These are phyloP conservation scores for Parasteatoda tepidariorum DNA, from an alignment of 1,140 invertebrate species.

Conservation along the genomic window DNA sequence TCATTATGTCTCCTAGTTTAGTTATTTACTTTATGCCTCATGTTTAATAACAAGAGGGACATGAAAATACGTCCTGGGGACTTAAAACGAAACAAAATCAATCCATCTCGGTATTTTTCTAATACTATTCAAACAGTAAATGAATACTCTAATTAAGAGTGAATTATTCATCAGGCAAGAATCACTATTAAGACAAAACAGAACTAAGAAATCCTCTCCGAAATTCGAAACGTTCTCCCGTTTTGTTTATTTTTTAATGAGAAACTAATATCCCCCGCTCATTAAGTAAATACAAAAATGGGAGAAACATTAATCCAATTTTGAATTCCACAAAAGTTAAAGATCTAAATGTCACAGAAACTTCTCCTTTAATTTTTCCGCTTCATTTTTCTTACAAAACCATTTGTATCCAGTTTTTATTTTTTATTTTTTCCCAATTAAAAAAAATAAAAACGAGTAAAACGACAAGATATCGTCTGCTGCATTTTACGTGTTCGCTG, in stretches of 20 bases:
- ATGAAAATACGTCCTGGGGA: neutral
- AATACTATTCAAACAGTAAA: neutral
- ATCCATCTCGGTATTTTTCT: too few species aligned
- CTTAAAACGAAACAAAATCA: neutral
- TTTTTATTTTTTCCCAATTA: too few species aligned
- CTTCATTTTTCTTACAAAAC: neutral
- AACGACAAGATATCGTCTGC: neutral
- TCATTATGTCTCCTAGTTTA: too few species aligned
- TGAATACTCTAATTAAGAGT: neutral
- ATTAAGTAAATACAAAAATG: conserved; percentile 5
- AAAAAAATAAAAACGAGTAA: neutral
- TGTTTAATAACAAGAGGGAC: too few species aligned
- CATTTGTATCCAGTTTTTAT: neutral
- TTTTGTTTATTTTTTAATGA: conserved; percentile 6
- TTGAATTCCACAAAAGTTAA: neutral
- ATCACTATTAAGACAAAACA: neutral
- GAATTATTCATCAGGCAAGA: neutral
- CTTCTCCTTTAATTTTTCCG: conserved; percentile 23
- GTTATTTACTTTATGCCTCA: too few species aligned
- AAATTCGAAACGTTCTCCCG: neutral
- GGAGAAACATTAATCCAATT: neutral
- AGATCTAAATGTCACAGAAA: conserved; percentile 10
- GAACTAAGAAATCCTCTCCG: neutral
- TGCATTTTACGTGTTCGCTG: neutral
- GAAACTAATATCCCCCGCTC: conserved; percentile 39